Evolutionary conservation across 1,140 invertebrate genomes (phyloP), one percentile per base, ranked within the genome.

Genomic region (Bombus waltoni): DNA sequence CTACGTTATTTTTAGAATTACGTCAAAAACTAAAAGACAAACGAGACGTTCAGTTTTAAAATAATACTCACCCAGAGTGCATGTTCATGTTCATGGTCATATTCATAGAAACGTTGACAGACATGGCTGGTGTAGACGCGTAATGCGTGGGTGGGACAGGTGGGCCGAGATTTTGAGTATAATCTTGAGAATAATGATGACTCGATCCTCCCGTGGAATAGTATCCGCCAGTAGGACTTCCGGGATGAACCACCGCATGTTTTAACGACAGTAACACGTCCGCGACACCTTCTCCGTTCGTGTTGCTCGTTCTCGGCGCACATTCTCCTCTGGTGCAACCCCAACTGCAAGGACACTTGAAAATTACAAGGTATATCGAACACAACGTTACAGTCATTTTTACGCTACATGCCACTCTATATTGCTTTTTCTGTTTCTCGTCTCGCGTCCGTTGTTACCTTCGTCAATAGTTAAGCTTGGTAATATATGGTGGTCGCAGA

Each of bases 61-160:
- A n/a, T n/a, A 25, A 38, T 62, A 87, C 86, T 93, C 85, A 95
- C 95, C 97, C 96, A 96, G 97, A 72, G 96, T 97, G 94, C 96
- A 97, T 91, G 93, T 95, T 93, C 76, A 98, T 98, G 94, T 98
- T 98, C 97, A 99, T 99, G 35, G 98, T 99, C 98, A 99, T 99
- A 94, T 98, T 99, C 98, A 99, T 99, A 81, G 98, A 98, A 0
- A 99, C 98, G 93, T 99, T 99, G 83, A 99, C 98, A 91, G 98
- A 98, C 98, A 99, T 99, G 32, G 97, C 96, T 0, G 96, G 95
- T 0, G 95, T 95, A 11, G 95, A 93, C 47, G 96, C 93, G 82
- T 96, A 96, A 87, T 96, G 95, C 82, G 88, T 92, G 94, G 95
- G 93, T 93, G 96, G 81, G 87, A 94, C 91, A 22, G 93, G 89